Evolutionary conservation across 2,113 vertebrate genomes (phyloP), one percentile per base, ranked within the genome.

Genomic region (Sterrhoptilus dennistouni): DNA sequence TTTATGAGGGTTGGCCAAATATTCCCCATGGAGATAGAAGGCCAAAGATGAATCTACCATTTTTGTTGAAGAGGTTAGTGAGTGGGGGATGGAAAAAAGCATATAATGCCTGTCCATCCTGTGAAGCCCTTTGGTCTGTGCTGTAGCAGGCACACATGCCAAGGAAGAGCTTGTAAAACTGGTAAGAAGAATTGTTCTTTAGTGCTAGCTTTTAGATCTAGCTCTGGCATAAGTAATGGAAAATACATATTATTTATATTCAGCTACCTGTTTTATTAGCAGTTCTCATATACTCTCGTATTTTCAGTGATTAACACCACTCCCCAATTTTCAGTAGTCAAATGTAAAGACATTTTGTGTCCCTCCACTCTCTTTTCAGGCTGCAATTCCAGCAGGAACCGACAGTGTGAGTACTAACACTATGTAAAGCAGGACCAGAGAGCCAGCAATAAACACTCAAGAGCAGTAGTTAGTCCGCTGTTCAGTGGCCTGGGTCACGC

Each of bases 381-480:
- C 45, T 71, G 57, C 42, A 85, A 78, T 70, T 93, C 63, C 76
- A 85, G 53, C 65, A 71, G 74, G 38, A 56, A 19, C 66, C 0
- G 1, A 27, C 44, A 52, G 28, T 1, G 3, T 70, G 33, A 76
- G 45, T 59, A 52, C 20, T 45, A 65, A 35, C 54, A 29, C 52
- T 19, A 2, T 7, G 42, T 33, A 44, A 52, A 79, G 35, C 24
- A 22, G 23, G 59, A 20, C 16, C 15, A 64, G 54, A 50, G 47
- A 61, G 47, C 17, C 0, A 35, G 53, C 8, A 7, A 22, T 18
- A 35, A 35, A 6, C 11, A 1, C 27, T 60, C 42, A 15, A 27
- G 38, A 24, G 77, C 76, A 21, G 42, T 8, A 29, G 35, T 33
- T 29, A 65, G 60, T 23, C 60, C 28, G 56, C 63, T 69, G 29